Evolutionary conservation across 2,113 vertebrate genomes (phyloP).

Genomic region (Chloropsis hardwickii): DNA sequence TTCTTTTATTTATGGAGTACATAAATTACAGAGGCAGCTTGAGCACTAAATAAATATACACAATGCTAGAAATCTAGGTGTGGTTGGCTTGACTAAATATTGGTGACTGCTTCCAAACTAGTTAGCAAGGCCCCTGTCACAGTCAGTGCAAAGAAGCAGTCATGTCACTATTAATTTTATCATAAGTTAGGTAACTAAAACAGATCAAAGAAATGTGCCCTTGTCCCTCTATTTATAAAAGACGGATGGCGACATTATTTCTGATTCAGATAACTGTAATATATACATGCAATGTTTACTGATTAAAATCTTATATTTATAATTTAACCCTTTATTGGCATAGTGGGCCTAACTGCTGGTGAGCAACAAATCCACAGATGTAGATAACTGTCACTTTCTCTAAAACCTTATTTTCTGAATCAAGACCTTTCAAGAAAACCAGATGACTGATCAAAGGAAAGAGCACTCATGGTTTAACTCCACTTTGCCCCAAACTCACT

Average conservation of each 20-base stretch:
- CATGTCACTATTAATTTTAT: neutral
- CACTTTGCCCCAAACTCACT: neutral
- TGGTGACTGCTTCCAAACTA: neutral
- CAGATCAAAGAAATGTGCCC: neutral
- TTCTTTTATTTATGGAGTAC: neutral
- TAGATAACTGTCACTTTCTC: neutral
- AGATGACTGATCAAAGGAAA: neutral
- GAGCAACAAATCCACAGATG: neutral
- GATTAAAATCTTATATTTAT: neutral
- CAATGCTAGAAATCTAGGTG: neutral
- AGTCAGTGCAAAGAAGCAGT: neutral
- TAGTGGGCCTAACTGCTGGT: neutral
- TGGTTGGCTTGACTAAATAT: neutral
- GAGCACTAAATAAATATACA: neutral
- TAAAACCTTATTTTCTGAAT: neutral
- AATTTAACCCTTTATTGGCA: neutral
- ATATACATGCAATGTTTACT: neutral
- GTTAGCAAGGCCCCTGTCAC: neutral
- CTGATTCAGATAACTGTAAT: neutral
- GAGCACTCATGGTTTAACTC: neutral
- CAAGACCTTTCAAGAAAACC: neutral
- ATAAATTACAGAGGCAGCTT: neutral
- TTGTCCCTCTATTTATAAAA: neutral
- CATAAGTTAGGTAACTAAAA: neutral
- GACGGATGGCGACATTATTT: neutral